phyloP scores from a whole-genome alignment of 2,113 vertebrate species.

The Lontra canadensis region DNA sequence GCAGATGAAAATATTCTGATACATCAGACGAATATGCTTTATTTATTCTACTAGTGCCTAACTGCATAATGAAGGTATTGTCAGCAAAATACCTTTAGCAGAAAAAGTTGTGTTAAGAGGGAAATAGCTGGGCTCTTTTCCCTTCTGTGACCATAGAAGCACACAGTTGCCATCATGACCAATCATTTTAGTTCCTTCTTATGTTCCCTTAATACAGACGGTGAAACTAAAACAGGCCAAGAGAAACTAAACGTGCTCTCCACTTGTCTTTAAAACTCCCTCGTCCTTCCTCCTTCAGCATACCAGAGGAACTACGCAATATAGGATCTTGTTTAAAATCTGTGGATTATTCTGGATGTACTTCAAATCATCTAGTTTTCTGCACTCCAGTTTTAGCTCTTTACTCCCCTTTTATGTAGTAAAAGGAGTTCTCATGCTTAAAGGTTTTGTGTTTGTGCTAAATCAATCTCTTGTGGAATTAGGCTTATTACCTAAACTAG shows the following conservation, averaged over 20 bases:
- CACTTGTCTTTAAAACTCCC: not conserved
- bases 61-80: not conserved
- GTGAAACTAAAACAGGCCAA: not conserved
- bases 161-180: not conserved
- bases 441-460: not conserved
- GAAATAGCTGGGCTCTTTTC: not conserved
- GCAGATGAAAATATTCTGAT: not conserved
- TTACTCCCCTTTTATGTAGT: not conserved
- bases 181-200: not conserved
- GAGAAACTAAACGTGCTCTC: not conserved
- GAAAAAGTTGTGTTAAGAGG: not conserved
- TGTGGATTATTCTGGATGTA: slow-evolving; percentile 47
- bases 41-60: not conserved
- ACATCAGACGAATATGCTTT: not conserved
- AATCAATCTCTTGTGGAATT: not conserved
- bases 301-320: slow-evolving; percentile 6
- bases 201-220: not conserved
- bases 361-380: slow-evolving; percentile 68
- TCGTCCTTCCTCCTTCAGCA: not conserved
- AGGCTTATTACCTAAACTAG: not conserved
- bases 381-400: not conserved
- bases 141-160: not conserved
- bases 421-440: not conserved
- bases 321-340: not conserved
- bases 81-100: not conserved